These are phyloP conservation scores for Neoniphon sammara DNA, from an alignment of 2,797 vertebrate species.

Conservation along the genomic window DNA sequence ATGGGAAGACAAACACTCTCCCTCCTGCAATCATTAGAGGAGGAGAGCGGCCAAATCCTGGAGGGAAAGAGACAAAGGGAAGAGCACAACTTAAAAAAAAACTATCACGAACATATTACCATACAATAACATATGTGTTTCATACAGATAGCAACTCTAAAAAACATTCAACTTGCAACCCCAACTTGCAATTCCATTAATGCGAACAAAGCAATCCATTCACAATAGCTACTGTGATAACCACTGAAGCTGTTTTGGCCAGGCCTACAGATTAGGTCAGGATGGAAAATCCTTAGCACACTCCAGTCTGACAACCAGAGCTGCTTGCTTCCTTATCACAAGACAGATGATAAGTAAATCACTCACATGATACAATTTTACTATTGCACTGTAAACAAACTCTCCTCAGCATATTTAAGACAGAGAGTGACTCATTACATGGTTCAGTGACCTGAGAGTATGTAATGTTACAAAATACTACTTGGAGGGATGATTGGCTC, in stretches of 20 bases:
- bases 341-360: constrained; percentile 11
- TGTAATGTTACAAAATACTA: neutral
- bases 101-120: neutral
- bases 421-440: neutral
- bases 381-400: neutral
- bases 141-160: neutral
- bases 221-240: neutral
- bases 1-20: constrained; percentile 92
- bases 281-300: constrained; percentile 16
- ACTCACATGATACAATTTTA: constrained; percentile 17
- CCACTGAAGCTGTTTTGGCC: neutral
- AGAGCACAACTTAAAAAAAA: neutral
- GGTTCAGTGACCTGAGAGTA: neutral
- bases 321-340: constrained; percentile 39
- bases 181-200: constrained; percentile 8
- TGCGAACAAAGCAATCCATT: neutral
- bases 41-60: constrained; percentile 92
- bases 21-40: constrained; percentile 95
- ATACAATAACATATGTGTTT: constrained; percentile 21
- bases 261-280: neutral
- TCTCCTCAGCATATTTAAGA: neutral
- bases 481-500: neutral
- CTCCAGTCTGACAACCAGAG: constrained; percentile 1
- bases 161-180: neutral
- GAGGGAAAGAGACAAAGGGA: neutral